A percentile compares a stretch with the other conserved stretches of the same genome.
Evolutionary conservation across 2,797 vertebrate genomes (phyloP).

Genomic region (Cetoscarus ocellatus): DNA sequence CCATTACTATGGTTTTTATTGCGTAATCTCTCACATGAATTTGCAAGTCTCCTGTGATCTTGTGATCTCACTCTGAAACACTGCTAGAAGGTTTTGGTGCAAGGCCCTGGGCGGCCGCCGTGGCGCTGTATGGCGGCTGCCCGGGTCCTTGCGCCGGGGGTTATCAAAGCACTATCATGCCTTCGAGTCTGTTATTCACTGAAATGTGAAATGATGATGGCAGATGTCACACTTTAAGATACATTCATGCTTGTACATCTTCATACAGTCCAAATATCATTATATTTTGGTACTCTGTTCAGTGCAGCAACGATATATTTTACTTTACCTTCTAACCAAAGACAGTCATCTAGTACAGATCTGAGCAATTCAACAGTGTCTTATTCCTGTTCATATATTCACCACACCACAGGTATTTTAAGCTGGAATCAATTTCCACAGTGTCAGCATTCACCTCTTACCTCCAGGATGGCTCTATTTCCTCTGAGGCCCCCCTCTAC

Average conservation of each 20-base stretch:
- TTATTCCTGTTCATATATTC: slow-evolving; percentile 41
- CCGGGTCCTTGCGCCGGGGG: too few relatives aligned
- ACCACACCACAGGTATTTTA: slow-evolving; percentile 54
- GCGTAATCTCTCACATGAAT: too few relatives aligned
- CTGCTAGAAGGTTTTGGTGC: too few relatives aligned
- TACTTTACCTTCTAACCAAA: not conserved
- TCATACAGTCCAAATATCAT: not conserved
- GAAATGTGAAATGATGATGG: slow-evolving; percentile 34
- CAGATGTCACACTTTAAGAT: slow-evolving; percentile 24
- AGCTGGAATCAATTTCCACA: slow-evolving; percentile 65
- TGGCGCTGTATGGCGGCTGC: too few relatives aligned
- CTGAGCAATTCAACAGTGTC: slow-evolving; percentile 32
- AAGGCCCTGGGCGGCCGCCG: too few relatives aligned
- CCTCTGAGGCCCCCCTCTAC: slow-evolving; percentile 50
- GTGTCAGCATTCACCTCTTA: slow-evolving; percentile 71
- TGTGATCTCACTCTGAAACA: too few relatives aligned
- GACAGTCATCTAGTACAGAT: slow-evolving; percentile 35
- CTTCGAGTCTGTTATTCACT: slow-evolving; percentile 30
- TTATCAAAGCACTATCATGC: slow-evolving; percentile 17
- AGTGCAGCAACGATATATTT: not conserved
- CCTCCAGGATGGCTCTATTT: slow-evolving; percentile 57
- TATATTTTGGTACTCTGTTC: not conserved
- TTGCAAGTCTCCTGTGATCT: too few relatives aligned
- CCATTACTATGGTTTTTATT: too few relatives aligned
- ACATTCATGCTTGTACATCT: slow-evolving; percentile 22